Evolutionary conservation across 2,888 invertebrate genomes (phyloP), one percentile per base, ranked within the genome.

Genomic region (Miltochrista miniata): DNA sequence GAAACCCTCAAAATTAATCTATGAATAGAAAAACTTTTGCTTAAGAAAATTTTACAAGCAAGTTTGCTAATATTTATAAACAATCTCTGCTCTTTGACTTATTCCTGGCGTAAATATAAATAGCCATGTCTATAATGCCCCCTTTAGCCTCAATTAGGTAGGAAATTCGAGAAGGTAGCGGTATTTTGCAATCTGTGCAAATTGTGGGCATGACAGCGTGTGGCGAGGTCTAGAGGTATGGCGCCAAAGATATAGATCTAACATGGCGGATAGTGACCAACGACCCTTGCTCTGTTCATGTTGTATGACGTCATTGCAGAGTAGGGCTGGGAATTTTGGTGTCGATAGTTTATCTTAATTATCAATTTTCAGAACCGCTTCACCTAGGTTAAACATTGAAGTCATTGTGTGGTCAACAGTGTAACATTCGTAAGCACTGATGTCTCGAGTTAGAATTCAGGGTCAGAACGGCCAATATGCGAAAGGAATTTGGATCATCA

Each of bases 221-320:
- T 70, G 76, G 74, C 74, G 70, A 72, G 72, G 72, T 76, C 74
- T 74, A 14, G 52, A 44, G 39, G 64, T 79, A 79, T 83, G 88
- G 87, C 88, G 87, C 87, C 84, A 82, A 78, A 80, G 87, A 87
- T 88, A 85, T 71, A 57, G 65, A 87, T 87, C 87, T 83, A 79
- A 77, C 79, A 79, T 77, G 80, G 81, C 79, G 75, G 77, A 76
- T 79, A 78, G 70, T 81, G 84, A 80, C 81, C 80, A 76, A 69
- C 75, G 86, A 85, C 85, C 86, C 76, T 71, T 72, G 73, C 66
- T 68, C 69, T 64, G 70, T 61, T 61, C 56, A 68, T 70, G 65
- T 70, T 67, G 67, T 65, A 65, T 80, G 79, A 76, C 77, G 79
- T 81, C 74, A 75, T 53, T 54, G 50, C 36, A 45, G 9, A 2